Base-by-base conservation (phyloP, 1,140 invertebrate species). In the Hesperophylax magnus region DNA sequence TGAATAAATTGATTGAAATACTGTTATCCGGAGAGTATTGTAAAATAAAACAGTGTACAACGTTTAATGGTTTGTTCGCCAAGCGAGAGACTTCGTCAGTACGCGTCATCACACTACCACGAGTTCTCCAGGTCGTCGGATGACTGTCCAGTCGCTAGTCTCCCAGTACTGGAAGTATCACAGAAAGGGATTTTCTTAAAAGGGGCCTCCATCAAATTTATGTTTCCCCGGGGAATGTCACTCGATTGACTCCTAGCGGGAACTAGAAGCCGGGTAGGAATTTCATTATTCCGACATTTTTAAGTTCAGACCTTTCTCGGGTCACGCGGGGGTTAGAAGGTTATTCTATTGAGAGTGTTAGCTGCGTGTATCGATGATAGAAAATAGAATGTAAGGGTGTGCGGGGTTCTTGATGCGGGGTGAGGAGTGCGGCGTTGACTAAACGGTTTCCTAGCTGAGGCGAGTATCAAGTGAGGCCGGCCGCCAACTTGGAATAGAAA, bases 281-380 rank as follows among this genome's bases (percentile, higher is more conserved):
- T 83, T 83, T 83, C 82, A 83, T 83, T 83, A 83, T 80, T 75
- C 77, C 54, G 77, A 20, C 58, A 78, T 83, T 83, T 83, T 80
- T 80, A 81, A 83, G 75, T 82, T 76, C 52, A 61, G 56, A 61
- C 31, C 53, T 56, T 60, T 72, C 54, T 74, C 24, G 47, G 54
- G 67, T 67, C 63, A 56, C 63, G 52, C 7, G 58, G 77, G 78
- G 56, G 67, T 20, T 34, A 20, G 72, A 61, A 76, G 72, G 72
- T 76, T 47, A 72, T 53, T 76, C 56, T 20, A 60, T 60, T 76
- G 56, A 76, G 54, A 60, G 56, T 58, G 61, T 76, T 76, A 39
- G 58, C 54, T 4, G 31, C n/a, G 27, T 76, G 72, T 76, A 76
- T 76, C 72, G 72, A 61, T 72, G 69, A 72, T 72, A 52, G 52